Base-by-base conservation (phyloP, 2,113 vertebrate species). In the Jacana jacana region DNA sequence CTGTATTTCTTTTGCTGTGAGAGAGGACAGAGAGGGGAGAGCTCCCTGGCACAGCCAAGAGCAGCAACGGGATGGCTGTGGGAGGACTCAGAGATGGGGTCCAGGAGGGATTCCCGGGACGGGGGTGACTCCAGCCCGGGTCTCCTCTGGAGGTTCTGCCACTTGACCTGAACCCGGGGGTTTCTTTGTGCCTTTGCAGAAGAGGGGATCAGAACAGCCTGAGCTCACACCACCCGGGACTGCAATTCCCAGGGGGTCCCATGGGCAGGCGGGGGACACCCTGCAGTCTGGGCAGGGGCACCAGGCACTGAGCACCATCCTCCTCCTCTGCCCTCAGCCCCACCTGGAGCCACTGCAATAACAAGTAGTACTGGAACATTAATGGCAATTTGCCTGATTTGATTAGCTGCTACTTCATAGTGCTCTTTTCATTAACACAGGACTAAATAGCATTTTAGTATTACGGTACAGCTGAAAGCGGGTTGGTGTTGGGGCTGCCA, bases 391-490 rank as follows among this genome's bases (percentile, higher is more conserved):
- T 95, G 78, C 85, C 92, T 92, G 87, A 95, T 97, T 91, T 93
- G 93, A 97, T 96, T 95, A 97, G 96, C 93, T 92, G 35, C 95
- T 61, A 81, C 87, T 91, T 42, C 83, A 63, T 5, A 68, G 88
- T 30, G 69, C 91, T 69, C 97, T 93, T 97, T 97, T 97, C 97
- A 97, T 96, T 97, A 97, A 95, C 48, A 89, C 86, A 77, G 93
- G 71, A 49, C 93, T 96, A 97, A 95, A 97, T 72, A 93, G 95
- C 88, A 46, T 68, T 89, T 72, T 86, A 72, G 78, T 73, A 63
- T 46, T 46, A 33, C 3, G 4, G 60, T 25, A 28, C 48, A 37
- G 72, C 49, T 40, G 42, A 80, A 65, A 44, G 72, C n/a, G 42
- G 4, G 10, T 23, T 4, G 28, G 66, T 3, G 10, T 1, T 25